Evolutionary conservation across 2,113 vertebrate species (phyloP), one percentile per base, ranked within the genome.

Genomic region (Smithornis capensis): DNA sequence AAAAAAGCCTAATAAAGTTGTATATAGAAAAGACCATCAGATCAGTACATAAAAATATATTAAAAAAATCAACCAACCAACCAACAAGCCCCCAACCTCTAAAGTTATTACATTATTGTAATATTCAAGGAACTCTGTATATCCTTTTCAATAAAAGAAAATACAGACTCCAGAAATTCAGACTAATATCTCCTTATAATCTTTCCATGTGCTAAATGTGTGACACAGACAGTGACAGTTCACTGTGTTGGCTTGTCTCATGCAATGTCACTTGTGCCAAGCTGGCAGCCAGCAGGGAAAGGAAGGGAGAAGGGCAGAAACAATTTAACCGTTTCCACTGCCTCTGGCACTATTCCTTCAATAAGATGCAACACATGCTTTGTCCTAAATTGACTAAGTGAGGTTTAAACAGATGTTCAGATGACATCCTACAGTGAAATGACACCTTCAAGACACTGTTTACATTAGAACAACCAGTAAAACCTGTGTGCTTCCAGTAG

Each of bases 181-280:
- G 56, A 22, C n/a, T n/a, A n/a, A 28, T 21, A 45, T 14, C 21
- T 31, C 76, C 47, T 68, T 13, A 28, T 4, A 31, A 6, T 9
- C 52, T 40, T 38, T 4, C 8, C 19, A 12, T 1, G 6, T 42
- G 57, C 56, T 19, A 12, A 35, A 40, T 0, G 6, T 1, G 16
- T 55, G 52, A 53, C 50, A 49, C 59, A 42, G 45, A 16, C 2
- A 6, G 62, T 6, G 29, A 13, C 27, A 13, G 35, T 15, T 64
- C 83, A 10, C 42, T 1, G 9, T 3, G 3, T 3, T 18, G 27
- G n/a, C 83, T 23, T 16, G 16, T 25, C 53, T 18, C 9, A 2
- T 42, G 33, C 59, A 27, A 2, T 3, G 13, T 14, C 31, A 17
- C 40, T 42, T 14, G 10, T 37, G 69, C 83, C 44, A 52, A 52